These are phyloP conservation scores for Leptoclinus maculatus DNA, from an alignment of 2,797 vertebrate genomes.

Conservation along the genomic window DNA sequence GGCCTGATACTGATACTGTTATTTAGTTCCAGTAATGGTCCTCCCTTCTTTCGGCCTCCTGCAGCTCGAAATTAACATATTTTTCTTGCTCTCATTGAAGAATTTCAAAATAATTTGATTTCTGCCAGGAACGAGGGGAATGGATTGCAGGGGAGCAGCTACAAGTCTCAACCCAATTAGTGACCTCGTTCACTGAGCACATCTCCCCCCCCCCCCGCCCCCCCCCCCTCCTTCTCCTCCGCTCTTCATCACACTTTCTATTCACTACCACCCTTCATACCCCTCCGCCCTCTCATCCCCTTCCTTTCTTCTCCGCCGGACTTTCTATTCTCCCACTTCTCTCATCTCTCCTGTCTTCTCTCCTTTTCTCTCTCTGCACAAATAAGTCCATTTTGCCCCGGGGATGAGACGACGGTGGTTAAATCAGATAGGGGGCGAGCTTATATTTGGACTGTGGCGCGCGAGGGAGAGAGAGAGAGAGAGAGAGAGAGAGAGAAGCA, in stretches of 20 bases:
- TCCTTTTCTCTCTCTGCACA: conserved; percentile 54
- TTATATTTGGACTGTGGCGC: conserved; percentile 80
- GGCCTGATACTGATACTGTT: too few relatives aligned
- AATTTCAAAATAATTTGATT: conserved; percentile 72
- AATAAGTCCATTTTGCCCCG: conserved; percentile 73
- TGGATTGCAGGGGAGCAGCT: conserved; percentile 64
- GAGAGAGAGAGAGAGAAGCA: conserved; percentile 36
- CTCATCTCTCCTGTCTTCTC: conserved; percentile 36
- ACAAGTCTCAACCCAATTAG: conserved; percentile 80
- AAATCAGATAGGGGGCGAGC: conserved; percentile 76
- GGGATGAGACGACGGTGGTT: conserved; percentile 67
- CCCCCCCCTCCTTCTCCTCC: conserved; percentile 6
- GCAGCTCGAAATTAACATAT: conserved; percentile 63
- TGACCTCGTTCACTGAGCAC: conserved; percentile 71
- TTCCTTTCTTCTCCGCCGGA: conserved; percentile 49
- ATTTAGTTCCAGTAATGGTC: conserved; percentile 25
- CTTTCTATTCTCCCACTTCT: conserved; percentile 50
- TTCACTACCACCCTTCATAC: conserved; percentile 43
- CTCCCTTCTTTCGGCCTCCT: conserved; percentile 4
- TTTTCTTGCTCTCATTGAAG: conserved; percentile 60
- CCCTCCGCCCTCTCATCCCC: conserved; percentile 41
- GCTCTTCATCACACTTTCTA: conserved; percentile 53
- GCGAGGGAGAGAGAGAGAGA: conserved; percentile 9
- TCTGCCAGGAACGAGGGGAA: conserved; percentile 58
- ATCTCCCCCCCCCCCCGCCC: conserved; percentile 12